A percentile compares a stretch with the other conserved stretches of the same genome.
phyloP scores from a whole-genome alignment of 2,113 vertebrate species.

The Octodon degus region DNA sequence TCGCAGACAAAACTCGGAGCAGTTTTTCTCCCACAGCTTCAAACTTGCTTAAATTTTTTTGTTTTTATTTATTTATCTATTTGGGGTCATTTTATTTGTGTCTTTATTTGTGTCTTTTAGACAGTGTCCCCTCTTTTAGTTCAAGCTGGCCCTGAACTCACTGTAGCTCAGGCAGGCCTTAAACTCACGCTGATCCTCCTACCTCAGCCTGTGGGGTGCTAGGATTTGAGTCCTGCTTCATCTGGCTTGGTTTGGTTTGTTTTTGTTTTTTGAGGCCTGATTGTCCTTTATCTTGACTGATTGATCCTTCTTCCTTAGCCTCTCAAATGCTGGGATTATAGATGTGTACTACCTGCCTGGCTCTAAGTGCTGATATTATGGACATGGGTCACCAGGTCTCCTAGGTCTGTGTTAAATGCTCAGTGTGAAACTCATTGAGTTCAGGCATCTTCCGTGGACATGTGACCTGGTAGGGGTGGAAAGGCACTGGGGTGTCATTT shows the following conservation, averaged over 20 bases:
- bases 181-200: not conserved
- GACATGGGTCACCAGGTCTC: not conserved
- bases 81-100: not conserved
- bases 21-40: not conserved
- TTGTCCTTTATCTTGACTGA: not conserved
- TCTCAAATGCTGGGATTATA: not conserved
- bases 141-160: not conserved
- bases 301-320: not conserved
- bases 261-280: not conserved
- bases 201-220: not conserved
- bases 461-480: not conserved
- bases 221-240: not conserved
- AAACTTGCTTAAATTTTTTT: not conserved
- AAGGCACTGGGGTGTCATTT: not conserved
- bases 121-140: not conserved
- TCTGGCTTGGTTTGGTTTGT: not conserved
- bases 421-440: not conserved
- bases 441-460: not conserved
- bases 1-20: not conserved
- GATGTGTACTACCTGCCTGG: not conserved
- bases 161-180: not conserved
- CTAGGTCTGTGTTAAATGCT: not conserved
- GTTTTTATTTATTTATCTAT: not conserved
- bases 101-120: not conserved
- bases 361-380: not conserved